These are phyloP conservation scores for Podarcis raffonei DNA, from an alignment of 2,113 vertebrate species.

Conservation along the genomic window DNA sequence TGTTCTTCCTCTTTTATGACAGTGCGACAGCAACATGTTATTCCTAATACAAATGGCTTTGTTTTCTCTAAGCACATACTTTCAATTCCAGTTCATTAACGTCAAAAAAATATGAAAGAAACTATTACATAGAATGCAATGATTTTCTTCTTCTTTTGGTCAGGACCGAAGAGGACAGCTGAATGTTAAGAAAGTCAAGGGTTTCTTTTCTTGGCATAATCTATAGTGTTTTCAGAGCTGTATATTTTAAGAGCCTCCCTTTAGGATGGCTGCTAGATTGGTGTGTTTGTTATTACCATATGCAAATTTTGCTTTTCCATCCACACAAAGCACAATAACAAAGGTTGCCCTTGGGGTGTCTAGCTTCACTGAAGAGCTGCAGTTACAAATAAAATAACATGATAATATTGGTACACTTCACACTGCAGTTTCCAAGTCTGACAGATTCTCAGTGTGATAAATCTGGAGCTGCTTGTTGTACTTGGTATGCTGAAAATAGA, in stretches of 20 bases:
- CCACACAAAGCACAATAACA: background rate
- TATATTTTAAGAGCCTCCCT: conserved; percentile 54
- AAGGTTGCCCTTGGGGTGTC: background rate
- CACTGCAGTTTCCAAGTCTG: background rate
- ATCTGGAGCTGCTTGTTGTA: background rate
- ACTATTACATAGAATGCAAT: conserved; percentile 45
- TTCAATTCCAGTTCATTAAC: conserved; percentile 62
- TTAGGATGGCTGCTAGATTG: conserved; percentile 51
- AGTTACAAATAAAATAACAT: too few relatives aligned
- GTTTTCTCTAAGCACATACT: conserved; percentile 47
- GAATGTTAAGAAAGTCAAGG: conserved; percentile 60
- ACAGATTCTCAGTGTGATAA: background rate
- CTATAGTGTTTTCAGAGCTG: conserved; percentile 45
- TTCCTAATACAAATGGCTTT: conserved; percentile 58
- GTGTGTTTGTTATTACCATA: conserved; percentile 18
- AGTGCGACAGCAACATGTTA: conserved; percentile 37
- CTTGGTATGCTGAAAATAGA: background rate
- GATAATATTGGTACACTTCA: background rate
- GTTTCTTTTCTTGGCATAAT: conserved; percentile 58
- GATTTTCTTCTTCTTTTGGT: conserved; percentile 29
- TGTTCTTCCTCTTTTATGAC: conserved; percentile 41
- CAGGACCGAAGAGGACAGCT: conserved; percentile 58
- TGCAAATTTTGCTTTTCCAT: conserved; percentile 48
- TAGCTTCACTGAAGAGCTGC: background rate
- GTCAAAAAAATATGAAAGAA: conserved; percentile 57